phyloP scores from a whole-genome alignment of 2,797 vertebrate species.

The Epinephelus malabaricus region DNA sequence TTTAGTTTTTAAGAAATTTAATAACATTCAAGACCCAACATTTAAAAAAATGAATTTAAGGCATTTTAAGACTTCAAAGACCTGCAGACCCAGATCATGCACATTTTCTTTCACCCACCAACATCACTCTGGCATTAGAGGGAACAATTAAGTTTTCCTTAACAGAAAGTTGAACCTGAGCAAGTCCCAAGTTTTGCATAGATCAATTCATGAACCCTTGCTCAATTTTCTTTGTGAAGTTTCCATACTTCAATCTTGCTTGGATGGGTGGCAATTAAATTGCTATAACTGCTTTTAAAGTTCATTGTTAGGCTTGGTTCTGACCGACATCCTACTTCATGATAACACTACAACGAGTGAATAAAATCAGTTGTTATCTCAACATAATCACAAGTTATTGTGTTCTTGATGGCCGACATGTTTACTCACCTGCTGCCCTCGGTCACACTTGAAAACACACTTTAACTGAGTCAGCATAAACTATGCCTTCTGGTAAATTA shows the following conservation, averaged over 20 bases:
- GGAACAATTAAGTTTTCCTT: not conserved
- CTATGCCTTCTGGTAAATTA: constrained; percentile 1
- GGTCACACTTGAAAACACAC: not conserved
- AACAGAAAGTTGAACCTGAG: not conserved
- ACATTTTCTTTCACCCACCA: not conserved
- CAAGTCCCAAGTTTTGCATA: not conserved
- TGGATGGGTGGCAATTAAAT: not conserved
- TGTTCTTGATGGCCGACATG: not conserved
- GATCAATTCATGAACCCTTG: not conserved
- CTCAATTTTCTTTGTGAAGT: not conserved
- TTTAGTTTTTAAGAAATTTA: too few relatives aligned
- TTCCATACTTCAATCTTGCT: not conserved
- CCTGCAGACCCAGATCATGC: too few relatives aligned
- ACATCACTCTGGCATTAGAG: not conserved
- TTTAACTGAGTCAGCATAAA: not conserved
- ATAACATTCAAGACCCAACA: too few relatives aligned
- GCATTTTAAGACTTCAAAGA: too few relatives aligned
- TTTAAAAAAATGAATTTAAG: too few relatives aligned
- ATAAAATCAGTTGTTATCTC: constrained; percentile 13
- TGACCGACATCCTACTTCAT: not conserved
- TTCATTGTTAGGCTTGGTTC: not conserved
- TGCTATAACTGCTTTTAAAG: not conserved
- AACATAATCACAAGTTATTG: constrained; percentile 7
- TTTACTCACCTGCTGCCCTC: constrained; percentile 22
- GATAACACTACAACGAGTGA: not conserved